Percentiles rank a stretch among this genome's conserved stretches.
Evolutionary conservation across 2,888 invertebrate genomes (phyloP).

Genomic region (Oscheius sp.): DNA sequence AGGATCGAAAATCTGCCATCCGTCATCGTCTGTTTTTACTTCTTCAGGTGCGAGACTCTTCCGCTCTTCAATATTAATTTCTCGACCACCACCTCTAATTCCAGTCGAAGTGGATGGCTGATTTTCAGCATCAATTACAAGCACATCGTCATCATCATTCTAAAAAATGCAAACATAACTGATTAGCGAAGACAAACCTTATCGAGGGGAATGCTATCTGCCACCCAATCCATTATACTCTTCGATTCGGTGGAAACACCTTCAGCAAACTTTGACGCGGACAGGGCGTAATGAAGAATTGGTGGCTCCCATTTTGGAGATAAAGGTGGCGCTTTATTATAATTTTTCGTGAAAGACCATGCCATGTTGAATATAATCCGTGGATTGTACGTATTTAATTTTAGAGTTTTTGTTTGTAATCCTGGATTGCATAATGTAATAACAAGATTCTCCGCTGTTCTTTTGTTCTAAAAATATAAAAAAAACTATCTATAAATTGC

Average conservation of each 20-base stretch:
- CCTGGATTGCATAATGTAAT: conserved; percentile 34
- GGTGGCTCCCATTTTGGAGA: conserved; percentile 42
- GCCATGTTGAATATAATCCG: conserved; percentile 38
- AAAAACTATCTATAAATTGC: background rate
- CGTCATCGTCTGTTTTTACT: conserved; percentile 8
- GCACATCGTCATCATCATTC: background rate
- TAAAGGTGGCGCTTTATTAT: conserved; percentile 37
- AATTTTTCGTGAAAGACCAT: conserved; percentile 39
- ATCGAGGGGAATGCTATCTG: conserved; percentile 21
- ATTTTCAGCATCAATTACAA: background rate
- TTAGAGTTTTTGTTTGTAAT: conserved; percentile 47
- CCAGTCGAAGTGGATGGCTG: conserved; percentile 1
- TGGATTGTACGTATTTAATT: conserved; percentile 47
- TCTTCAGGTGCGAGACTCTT: background rate
- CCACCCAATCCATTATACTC: conserved; percentile 33
- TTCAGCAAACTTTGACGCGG: conserved; percentile 45
- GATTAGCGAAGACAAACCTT: background rate
- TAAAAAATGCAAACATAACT: background rate
- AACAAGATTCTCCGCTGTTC: conserved; percentile 53
- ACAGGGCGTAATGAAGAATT: conserved; percentile 46
- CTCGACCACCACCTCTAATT: background rate
- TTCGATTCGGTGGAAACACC: conserved; percentile 44
- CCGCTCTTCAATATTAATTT: background rate
- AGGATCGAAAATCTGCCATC: conserved; percentile 36
- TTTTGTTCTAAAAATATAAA: conserved; percentile 36